These are phyloP conservation scores for Cyaniris semiargus DNA, from an alignment of 2,888 invertebrate genomes.

Conservation along the genomic window DNA sequence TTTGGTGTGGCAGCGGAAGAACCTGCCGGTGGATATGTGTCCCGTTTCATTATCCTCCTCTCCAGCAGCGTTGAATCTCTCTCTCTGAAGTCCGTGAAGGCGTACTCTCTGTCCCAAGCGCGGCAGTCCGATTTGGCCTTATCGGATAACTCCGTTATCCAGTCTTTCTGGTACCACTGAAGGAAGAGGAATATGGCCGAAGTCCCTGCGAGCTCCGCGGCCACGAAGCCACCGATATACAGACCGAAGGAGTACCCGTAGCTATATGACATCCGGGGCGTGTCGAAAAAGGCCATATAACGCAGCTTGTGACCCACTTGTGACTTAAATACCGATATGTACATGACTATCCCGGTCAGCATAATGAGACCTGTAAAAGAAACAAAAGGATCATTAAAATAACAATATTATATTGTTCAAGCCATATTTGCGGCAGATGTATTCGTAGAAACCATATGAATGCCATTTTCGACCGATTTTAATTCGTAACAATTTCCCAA, in stretches of 20 bases:
- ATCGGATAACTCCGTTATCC: constrained; percentile 77
- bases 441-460: too few relatives aligned
- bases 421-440: neutral
- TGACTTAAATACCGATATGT: constrained; percentile 95
- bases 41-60: constrained; percentile 72
- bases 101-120: constrained; percentile 76
- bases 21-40: constrained; percentile 69
- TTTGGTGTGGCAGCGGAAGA: constrained; percentile 73
- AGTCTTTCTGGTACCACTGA: constrained; percentile 86
- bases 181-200: constrained; percentile 93
- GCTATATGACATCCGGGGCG: constrained; percentile 89
- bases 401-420: neutral
- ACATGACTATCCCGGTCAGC: constrained; percentile 94
- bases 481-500: too few relatives aligned
- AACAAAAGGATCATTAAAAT: neutral
- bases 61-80: constrained; percentile 68
- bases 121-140: constrained; percentile 74
- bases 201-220: constrained; percentile 91
- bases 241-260: constrained; percentile 94
- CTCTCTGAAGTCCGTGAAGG: constrained; percentile 73
- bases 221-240: constrained; percentile 91
- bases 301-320: constrained; percentile 93
- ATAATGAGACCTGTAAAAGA: constrained; percentile 88
- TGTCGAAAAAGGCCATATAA: constrained; percentile 88
- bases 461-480: too few relatives aligned